Evolutionary conservation across 1,140 invertebrate species (phyloP).

Genomic region (Dryas iulia): DNA sequence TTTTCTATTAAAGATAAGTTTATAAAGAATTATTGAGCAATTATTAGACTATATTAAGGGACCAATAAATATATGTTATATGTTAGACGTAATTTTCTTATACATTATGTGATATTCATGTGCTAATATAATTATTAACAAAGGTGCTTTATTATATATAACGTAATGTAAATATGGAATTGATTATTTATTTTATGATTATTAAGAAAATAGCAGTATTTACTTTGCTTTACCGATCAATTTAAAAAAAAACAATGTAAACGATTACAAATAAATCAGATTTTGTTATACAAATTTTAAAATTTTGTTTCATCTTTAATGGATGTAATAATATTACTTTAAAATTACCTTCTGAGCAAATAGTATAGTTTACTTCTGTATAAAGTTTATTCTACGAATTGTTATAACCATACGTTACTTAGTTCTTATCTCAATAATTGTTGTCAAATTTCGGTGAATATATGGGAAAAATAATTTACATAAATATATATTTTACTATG

Average conservation of each 20-base stretch:
- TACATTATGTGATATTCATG: slow-evolving; percentile 12
- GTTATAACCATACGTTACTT: neutral
- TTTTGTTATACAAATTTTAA: no score
- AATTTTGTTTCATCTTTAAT: no score
- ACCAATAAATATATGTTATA: neutral
- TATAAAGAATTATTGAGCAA: neutral
- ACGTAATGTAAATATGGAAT: neutral
- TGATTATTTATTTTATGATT: neutral
- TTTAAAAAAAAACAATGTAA: neutral
- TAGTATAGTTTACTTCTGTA: neutral
- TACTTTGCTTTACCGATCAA: neutral
- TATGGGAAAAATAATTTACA: no score
- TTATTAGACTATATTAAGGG: neutral
- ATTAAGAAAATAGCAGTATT: neutral
- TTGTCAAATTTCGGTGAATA: neutral
- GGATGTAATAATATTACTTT: no score
- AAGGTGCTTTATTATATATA: neutral
- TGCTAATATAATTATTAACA: slow-evolving; percentile 1
- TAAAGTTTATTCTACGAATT: no score
- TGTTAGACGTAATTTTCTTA: neutral
- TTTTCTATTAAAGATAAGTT: neutral
- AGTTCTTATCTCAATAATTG: neutral
- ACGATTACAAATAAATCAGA: no score
- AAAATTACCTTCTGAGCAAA: no score
- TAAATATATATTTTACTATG: no score